These are phyloP conservation scores for Ptychoptera albimana DNA, from an alignment of 2,888 invertebrate genomes.

Conservation along the genomic window DNA sequence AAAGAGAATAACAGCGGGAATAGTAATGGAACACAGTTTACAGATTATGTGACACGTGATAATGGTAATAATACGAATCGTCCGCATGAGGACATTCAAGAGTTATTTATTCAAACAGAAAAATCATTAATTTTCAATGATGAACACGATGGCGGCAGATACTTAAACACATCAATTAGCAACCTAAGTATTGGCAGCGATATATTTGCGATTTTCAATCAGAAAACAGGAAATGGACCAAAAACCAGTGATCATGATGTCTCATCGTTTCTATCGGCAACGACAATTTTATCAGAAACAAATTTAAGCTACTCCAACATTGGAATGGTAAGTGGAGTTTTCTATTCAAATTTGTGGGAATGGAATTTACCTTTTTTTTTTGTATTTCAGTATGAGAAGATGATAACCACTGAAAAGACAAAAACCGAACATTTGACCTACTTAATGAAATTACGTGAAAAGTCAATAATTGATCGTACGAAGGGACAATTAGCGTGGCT, in stretches of 20 bases:
- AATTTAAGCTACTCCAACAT: conserved; percentile 20
- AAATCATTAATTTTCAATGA: neutral
- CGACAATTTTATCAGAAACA: conserved; percentile 15
- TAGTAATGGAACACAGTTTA: neutral
- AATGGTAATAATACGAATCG: neutral
- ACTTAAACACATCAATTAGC: neutral
- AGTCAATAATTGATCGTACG: conserved; percentile 47
- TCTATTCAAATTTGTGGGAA: too few relatives aligned
- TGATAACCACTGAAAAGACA: conserved; percentile 49
- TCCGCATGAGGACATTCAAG: neutral
- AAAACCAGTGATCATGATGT: neutral
- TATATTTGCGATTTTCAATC: conserved; percentile 17
- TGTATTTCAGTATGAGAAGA: conserved; percentile 35
- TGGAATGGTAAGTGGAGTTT: conserved; percentile 18
- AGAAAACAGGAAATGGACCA: conserved; percentile 5
- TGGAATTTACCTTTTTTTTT: conserved; percentile 4
- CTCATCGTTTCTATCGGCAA: neutral
- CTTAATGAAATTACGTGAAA: conserved; percentile 47
- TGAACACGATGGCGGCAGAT: neutral
- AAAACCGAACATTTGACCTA: conserved; percentile 48
- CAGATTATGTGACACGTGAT: neutral
- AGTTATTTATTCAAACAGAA: conserved; percentile 1
- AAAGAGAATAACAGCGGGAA: too few relatives aligned
- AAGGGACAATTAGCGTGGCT: conserved; percentile 46
- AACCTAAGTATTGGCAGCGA: conserved; percentile 14